Evolutionary conservation across 2,888 invertebrate species (phyloP).

Genomic region (Urechis unicinctus): DNA sequence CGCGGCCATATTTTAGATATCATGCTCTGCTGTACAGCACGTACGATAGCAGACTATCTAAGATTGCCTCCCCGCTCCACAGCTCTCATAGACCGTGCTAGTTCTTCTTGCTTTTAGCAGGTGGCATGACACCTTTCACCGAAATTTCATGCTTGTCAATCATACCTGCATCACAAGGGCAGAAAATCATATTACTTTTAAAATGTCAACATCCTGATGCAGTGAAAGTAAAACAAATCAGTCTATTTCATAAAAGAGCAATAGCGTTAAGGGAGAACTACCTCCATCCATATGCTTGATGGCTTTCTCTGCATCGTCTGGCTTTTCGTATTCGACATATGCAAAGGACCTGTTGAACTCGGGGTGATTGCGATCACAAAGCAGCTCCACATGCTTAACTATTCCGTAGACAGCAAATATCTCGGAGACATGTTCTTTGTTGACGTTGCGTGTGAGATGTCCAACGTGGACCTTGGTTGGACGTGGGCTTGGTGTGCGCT

Average conservation of each 20-base stretch:
- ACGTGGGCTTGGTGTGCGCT: constrained; percentile 76
- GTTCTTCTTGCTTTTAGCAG: neutral
- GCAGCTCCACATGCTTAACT: constrained; percentile 84
- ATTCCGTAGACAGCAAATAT: constrained; percentile 54
- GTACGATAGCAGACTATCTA: too few relatives aligned
- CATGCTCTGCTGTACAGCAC: too few relatives aligned
- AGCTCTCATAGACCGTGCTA: too few relatives aligned
- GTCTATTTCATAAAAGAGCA: neutral
- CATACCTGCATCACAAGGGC: constrained; percentile 12
- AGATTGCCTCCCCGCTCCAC: too few relatives aligned
- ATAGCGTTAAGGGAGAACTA: constrained; percentile 33
- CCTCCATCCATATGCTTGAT: constrained; percentile 99
- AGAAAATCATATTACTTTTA: neutral
- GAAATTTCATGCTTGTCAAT: constrained; percentile 12
- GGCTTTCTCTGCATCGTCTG: constrained; percentile 95
- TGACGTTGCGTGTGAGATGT: constrained; percentile 83
- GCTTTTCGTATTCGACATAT: constrained; percentile 86
- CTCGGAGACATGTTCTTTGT: constrained; percentile 56
- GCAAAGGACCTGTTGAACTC: constrained; percentile 87
- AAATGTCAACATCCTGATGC: neutral
- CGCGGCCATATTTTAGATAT: too few relatives aligned
- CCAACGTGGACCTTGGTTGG: constrained; percentile 93
- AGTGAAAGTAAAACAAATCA: neutral
- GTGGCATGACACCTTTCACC: constrained; percentile 4
- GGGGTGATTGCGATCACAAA: constrained; percentile 78